Conservation (phyloP, 2,797 vertebrate genomes). For the Masticophis lateralis region DNA sequence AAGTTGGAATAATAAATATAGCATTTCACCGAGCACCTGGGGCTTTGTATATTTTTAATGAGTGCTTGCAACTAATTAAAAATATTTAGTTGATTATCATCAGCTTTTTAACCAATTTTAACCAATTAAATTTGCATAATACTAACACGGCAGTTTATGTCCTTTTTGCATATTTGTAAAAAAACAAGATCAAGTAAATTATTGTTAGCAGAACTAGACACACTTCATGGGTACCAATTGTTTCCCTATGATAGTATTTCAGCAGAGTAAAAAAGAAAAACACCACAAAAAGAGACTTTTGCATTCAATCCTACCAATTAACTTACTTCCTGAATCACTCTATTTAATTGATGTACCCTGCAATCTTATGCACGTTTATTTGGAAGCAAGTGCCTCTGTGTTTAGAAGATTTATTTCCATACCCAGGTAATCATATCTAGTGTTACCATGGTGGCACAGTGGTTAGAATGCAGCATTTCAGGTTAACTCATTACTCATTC, state of each 20-base stretch:
- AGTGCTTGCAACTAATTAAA: conserved; percentile 18
- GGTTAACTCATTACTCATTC: too few species aligned
- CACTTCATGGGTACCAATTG: background rate
- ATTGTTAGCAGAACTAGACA: background rate
- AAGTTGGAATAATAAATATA: background rate
- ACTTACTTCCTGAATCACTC: background rate
- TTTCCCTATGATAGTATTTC: background rate
- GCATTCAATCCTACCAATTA: background rate
- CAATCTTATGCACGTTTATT: background rate
- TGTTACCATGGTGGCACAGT: too few species aligned
- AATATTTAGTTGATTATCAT: conserved; percentile 5
- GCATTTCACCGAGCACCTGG: background rate
- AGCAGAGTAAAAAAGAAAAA: background rate
- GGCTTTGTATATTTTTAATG: conserved; percentile 5
- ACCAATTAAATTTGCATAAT: conserved; percentile 12
- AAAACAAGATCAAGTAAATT: background rate
- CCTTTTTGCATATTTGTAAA: background rate
- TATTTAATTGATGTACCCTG: background rate
- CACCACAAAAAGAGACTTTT: background rate
- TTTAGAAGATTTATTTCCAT: background rate
- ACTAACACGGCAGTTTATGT: background rate
- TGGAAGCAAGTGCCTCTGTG: background rate
- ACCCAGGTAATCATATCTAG: background rate
- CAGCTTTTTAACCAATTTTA: background rate
- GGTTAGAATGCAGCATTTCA: too few species aligned